A percentile compares a stretch with the other conserved stretches of the same genome.
Conservation (phyloP, 2,888 invertebrate species). For the Petrolisthes manimaculis region DNA sequence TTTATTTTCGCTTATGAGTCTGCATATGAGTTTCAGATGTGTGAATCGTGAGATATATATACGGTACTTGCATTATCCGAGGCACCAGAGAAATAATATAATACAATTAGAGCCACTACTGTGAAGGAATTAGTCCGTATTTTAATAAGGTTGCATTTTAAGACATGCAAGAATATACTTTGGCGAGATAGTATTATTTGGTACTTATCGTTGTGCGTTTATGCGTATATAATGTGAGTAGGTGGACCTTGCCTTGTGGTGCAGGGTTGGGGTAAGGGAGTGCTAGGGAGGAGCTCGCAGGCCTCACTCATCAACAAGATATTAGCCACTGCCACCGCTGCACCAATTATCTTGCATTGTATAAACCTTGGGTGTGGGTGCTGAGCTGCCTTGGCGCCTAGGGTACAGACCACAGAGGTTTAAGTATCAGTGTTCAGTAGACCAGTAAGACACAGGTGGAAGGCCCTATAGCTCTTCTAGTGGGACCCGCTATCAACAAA, state of each 20-base stretch:
- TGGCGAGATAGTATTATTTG: too few relatives aligned
- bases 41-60: too few relatives aligned
- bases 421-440: background rate
- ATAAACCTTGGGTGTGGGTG: background rate
- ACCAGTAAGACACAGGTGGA: background rate
- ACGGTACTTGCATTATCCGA: too few relatives aligned
- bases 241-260: background rate
- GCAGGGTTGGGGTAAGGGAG: background rate
- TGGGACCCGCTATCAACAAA: background rate
- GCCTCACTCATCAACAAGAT: background rate
- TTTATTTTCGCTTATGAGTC: too few relatives aligned
- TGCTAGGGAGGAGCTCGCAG: background rate
- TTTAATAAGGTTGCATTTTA: too few relatives aligned
- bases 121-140: too few relatives aligned
- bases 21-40: too few relatives aligned
- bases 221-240: background rate
- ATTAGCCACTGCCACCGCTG: background rate
- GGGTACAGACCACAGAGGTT: background rate
- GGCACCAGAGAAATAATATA: too few relatives aligned
- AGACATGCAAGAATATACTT: too few relatives aligned
- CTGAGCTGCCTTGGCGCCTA: background rate
- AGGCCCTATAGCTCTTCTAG: background rate
- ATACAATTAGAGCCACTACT: too few relatives aligned
- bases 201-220: background rate
- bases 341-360: background rate